Percentiles rank a stretch among this genome's conserved stretches.
Conservation (phyloP, 2,797 vertebrate species). For the Malacoctenus gilli region DNA sequence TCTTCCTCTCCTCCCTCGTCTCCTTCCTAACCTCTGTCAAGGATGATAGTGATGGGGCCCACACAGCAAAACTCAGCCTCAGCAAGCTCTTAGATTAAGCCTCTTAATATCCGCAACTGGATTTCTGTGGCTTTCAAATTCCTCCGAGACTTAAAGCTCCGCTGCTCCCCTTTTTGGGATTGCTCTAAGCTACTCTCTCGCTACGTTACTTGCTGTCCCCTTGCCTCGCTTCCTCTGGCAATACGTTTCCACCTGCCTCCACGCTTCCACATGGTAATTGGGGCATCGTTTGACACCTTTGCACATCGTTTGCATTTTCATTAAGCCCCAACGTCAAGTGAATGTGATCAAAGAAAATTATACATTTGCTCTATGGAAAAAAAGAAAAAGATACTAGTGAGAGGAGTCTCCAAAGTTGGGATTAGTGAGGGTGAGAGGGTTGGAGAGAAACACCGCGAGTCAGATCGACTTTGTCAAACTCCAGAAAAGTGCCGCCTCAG, state of each 20-base stretch:
- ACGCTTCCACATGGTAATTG: constrained; percentile 55
- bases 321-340: constrained; percentile 49
- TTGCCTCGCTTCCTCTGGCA: constrained; percentile 35
- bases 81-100: constrained; percentile 82
- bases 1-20: constrained; percentile 49
- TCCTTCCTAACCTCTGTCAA: constrained; percentile 77
- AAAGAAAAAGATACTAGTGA: constrained; percentile 27
- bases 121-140: constrained; percentile 80
- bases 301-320: constrained; percentile 56
- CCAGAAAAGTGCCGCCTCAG: constrained; percentile 72
- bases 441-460: constrained; percentile 18
- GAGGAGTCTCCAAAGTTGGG: constrained; percentile 47
- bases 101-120: constrained; percentile 84
- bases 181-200: constrained; percentile 66
- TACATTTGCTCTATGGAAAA: constrained; percentile 30
- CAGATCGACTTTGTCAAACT: constrained; percentile 57
- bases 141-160: constrained; percentile 76
- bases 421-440: constrained; percentile 36
- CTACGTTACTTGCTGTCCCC: constrained; percentile 52
- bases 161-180: constrained; percentile 71
- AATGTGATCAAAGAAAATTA: constrained; percentile 54
- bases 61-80: constrained; percentile 78
- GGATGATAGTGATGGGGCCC: constrained; percentile 78
- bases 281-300: constrained; percentile 59
- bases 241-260: constrained; percentile 53